Conservation (phyloP, 2,113 vertebrate genomes). For the Tonatia bakeri region DNA sequence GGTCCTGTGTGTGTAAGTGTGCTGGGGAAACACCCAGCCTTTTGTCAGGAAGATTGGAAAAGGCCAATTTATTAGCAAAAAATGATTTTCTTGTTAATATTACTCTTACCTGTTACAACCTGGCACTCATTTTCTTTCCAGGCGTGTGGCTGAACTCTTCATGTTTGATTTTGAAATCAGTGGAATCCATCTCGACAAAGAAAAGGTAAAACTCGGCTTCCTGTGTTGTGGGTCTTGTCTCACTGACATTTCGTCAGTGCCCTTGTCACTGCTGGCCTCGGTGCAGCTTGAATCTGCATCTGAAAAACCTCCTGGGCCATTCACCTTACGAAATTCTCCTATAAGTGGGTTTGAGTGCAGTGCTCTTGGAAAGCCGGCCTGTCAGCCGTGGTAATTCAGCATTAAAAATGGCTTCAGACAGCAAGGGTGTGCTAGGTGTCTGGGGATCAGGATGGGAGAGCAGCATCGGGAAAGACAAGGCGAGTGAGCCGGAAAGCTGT, state of each 20-base stretch:
- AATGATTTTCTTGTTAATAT: not conserved
- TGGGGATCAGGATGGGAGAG: not conserved
- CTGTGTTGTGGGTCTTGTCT: not conserved
- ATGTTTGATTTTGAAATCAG: slow-evolving; percentile 99
- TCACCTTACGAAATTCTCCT: not conserved
- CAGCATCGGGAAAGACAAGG: not conserved
- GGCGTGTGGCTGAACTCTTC: slow-evolving; percentile 96
- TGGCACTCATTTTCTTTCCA: slow-evolving; percentile 76
- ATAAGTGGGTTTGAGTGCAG: not conserved
- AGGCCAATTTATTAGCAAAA: not conserved
- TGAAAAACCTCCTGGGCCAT: not conserved
- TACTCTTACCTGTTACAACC: slow-evolving; percentile 38
- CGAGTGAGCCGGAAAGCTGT: not conserved
- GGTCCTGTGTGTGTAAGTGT: not conserved
- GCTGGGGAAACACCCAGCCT: not conserved
- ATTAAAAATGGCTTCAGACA: not conserved
- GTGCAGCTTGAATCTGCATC: not conserved
- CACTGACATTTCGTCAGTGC: not conserved
- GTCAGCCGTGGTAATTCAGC: not conserved
- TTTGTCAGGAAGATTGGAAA: not conserved
- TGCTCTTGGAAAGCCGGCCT: not conserved
- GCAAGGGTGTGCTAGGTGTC: not conserved
- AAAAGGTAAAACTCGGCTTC: slow-evolving; percentile 85
- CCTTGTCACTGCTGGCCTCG: not conserved
- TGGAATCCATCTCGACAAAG: slow-evolving; percentile 95